Evolutionary conservation across 2,113 vertebrate species (phyloP), one percentile per base, ranked within the genome.

Genomic region (Campylomormyrus numenius): DNA sequence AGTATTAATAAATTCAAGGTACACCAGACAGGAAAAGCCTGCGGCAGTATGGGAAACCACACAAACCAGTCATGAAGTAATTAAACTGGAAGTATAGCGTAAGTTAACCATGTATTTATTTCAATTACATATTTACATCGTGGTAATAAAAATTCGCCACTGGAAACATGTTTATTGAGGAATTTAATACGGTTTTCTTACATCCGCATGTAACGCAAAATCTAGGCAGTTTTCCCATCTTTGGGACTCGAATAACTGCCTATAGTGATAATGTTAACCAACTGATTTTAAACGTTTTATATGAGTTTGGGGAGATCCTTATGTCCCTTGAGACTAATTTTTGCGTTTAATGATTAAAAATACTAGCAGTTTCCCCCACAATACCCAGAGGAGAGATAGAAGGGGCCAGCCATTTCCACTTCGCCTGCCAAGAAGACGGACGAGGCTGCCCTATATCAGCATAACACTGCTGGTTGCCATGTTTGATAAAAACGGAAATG

Each of bases 31-130:
- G 89, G 89, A 92, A 90, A 88, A 85, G 89, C 91, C 88, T 66
- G 88, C 39, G 89, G 90, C 89, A 77, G 86, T 86, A 88, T 2
- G 48, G 2, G 89, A 46, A 52, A 91, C 46, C 70, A 89, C 90
- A 92, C 90, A 39, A 92, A 86, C 42, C 89, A 13, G 1, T 49
- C 31, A 85, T 92, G 90, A 93, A 94, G 85, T 87, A 92, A 89
- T 92, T 91, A 89, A 88, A 90, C 84, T 39, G 90, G n/a, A 27
- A 77, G 35, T 91, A 10, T 46, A 39, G 21, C 52, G 50, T 90
- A 90, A 91, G 93, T 88, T 84, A 88, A 58, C 9, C 86, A 19
- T 89, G 87, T 70, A 89, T 49, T 74, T 31, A 39, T 35, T 80
- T 80, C 74, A 80, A 45, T 48, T 58, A 24, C 83, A 45, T 85